Conservation (phyloP, 2,113 vertebrate genomes). For the Phalacrocorax carbo region DNA sequence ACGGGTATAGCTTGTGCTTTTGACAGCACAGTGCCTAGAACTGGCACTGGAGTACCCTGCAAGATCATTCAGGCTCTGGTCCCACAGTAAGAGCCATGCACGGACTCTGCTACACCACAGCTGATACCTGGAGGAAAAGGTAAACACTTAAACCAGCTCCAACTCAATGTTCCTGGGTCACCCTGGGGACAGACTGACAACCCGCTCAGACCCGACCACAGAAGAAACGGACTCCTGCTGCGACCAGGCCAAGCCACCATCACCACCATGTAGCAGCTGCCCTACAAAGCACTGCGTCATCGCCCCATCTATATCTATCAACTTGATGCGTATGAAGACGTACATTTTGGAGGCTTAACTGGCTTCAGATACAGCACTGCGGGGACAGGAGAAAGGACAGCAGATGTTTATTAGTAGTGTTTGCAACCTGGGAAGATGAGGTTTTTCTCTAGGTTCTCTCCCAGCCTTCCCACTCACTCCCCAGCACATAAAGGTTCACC, state of each 20-base stretch:
- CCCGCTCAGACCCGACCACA: accelerated
- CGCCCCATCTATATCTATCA: not conserved
- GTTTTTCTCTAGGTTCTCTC: not conserved
- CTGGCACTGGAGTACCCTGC: not conserved
- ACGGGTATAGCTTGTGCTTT: not conserved
- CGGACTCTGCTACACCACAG: not conserved
- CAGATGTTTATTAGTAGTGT: not conserved
- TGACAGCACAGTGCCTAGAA: not conserved
- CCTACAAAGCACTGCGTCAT: not conserved
- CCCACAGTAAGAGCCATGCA: not conserved
- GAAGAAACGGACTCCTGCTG: not conserved
- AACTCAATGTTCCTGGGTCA: accelerated
- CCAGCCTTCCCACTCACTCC: not conserved
- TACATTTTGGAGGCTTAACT: not conserved
- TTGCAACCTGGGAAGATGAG: not conserved
- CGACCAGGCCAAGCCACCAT: not conserved
- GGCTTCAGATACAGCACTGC: not conserved
- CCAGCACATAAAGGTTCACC: not conserved
- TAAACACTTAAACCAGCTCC: not conserved
- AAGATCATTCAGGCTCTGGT: not conserved
- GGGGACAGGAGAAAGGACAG: not conserved
- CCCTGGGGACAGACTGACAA: too few relatives aligned
- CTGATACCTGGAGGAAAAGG: not conserved
- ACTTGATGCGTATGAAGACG: not conserved
- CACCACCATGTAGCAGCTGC: not conserved